These are phyloP conservation scores for Fistularia tabacaria DNA, from an alignment of 2,797 vertebrate species.

Conservation along the genomic window DNA sequence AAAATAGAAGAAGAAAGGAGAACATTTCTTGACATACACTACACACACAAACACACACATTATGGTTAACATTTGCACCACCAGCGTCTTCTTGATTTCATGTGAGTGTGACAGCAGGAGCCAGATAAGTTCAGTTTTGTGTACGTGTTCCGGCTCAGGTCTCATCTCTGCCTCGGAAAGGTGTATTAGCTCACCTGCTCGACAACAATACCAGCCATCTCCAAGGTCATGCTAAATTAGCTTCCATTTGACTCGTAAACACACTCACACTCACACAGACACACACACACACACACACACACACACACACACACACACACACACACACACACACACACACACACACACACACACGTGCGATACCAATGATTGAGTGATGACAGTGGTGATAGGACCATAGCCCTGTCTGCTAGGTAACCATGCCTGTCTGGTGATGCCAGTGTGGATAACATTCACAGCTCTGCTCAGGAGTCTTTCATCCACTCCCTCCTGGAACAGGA, in stretches of 20 bases:
- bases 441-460: conserved; percentile 76
- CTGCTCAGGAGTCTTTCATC: conserved; percentile 48
- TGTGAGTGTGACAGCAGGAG: not conserved
- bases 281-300: conserved; percentile 19
- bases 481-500: conserved; percentile 25
- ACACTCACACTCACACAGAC: conserved; percentile 8
- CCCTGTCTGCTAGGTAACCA: conserved; percentile 67
- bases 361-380: conserved; percentile 67
- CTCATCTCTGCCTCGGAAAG: conserved; percentile 15
- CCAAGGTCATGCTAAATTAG: conserved; percentile 73
- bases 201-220: conserved; percentile 59
- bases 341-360: conserved; percentile 23
- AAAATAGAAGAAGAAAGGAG: not conserved
- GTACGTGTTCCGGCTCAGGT: conserved; percentile 59
- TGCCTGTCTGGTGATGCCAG: conserved; percentile 73
- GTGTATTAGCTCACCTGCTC: conserved; percentile 80
- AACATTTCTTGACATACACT: too few species aligned
- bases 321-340: conserved; percentile 16
- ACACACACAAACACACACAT: too few species aligned
- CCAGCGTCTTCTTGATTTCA: conserved; percentile 3
- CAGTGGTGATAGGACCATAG: conserved; percentile 62
- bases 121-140: conserved; percentile 13
- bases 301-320: conserved; percentile 9
- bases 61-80: conserved; percentile 5
- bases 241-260: conserved; percentile 36